A percentile compares a stretch with the other conserved stretches of the same genome.
Conservation (phyloP, 2,888 invertebrate species). For the Peribatodes rhomboidaria region DNA sequence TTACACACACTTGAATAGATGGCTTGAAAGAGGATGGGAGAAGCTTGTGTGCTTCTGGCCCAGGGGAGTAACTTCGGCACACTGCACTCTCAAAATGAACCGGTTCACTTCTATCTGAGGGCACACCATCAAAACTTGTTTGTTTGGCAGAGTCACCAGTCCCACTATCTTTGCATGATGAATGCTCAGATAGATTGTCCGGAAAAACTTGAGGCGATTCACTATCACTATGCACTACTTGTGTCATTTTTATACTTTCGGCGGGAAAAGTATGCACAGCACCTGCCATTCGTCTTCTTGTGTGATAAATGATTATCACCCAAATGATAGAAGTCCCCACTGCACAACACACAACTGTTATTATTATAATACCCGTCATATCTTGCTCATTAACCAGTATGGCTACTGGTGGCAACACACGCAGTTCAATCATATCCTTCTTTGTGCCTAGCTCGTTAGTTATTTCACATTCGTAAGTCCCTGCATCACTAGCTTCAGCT, state of each 20-base stretch:
- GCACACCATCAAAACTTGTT: conserved; percentile 88
- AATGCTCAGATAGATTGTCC: conserved; percentile 91
- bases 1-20: conserved; percentile 84
- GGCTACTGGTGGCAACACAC: conserved; percentile 88
- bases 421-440: conserved; percentile 90
- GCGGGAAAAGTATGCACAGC: conserved; percentile 79
- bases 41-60: conserved; percentile 83
- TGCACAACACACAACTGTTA: conserved; percentile 96
- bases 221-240: conserved; percentile 83
- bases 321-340: conserved; percentile 96
- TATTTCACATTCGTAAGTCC: conserved; percentile 96
- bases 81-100: conserved; percentile 80
- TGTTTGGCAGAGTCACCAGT: conserved; percentile 93
- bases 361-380: conserved; percentile 94
- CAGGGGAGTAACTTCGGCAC: conserved; percentile 80
- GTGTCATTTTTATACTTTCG: conserved; percentile 82
- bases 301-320: conserved; percentile 96
- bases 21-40: conserved; percentile 84
- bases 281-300: conserved; percentile 89
- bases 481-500: conserved; percentile 92
- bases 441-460: conserved; percentile 94
- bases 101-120: conserved; percentile 78
- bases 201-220: conserved; percentile 83
- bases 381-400: conserved; percentile 90
- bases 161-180: conserved; percentile 92